Conservation (phyloP, 2,888 invertebrate species). For the Oligia strigilis region DNA sequence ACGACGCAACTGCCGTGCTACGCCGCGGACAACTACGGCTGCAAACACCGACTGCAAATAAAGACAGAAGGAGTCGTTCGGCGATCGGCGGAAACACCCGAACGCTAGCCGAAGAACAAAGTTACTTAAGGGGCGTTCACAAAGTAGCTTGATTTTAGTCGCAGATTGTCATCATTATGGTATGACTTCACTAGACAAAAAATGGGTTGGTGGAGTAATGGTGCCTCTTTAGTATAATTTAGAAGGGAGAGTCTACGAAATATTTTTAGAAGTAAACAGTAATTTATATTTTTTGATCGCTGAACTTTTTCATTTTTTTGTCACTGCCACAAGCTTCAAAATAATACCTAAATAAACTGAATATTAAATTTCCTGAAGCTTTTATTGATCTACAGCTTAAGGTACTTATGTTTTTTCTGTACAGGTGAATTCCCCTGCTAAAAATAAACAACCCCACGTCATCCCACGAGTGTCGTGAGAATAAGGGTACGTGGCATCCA, state of each 20-base stretch:
- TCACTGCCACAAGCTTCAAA: neutral
- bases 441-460: slow-evolving; percentile 45
- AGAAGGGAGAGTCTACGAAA: slow-evolving; percentile 4
- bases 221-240: slow-evolving; percentile 22
- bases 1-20: slow-evolving; percentile 86
- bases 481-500: slow-evolving; percentile 41
- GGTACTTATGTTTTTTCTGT: slow-evolving; percentile 4
- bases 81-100: slow-evolving; percentile 79
- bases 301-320: neutral
- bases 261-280: slow-evolving; percentile 13
- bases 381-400: slow-evolving; percentile 25
- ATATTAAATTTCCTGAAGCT: neutral
- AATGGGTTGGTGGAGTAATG: slow-evolving; percentile 46
- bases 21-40: slow-evolving; percentile 75
- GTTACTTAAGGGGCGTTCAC: slow-evolving; percentile 78
- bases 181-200: slow-evolving; percentile 64
- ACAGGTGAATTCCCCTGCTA: slow-evolving; percentile 39
- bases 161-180: slow-evolving; percentile 66
- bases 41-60: slow-evolving; percentile 76
- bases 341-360: neutral
- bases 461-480: slow-evolving; percentile 53
- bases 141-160: slow-evolving; percentile 69
- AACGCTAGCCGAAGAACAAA: slow-evolving; percentile 70
- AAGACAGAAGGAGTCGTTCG: slow-evolving; percentile 77
- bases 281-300: slow-evolving; percentile 19